These are phyloP conservation scores for Nephotettix cincticeps DNA, from an alignment of 1,140 invertebrate species.

Conservation along the genomic window DNA sequence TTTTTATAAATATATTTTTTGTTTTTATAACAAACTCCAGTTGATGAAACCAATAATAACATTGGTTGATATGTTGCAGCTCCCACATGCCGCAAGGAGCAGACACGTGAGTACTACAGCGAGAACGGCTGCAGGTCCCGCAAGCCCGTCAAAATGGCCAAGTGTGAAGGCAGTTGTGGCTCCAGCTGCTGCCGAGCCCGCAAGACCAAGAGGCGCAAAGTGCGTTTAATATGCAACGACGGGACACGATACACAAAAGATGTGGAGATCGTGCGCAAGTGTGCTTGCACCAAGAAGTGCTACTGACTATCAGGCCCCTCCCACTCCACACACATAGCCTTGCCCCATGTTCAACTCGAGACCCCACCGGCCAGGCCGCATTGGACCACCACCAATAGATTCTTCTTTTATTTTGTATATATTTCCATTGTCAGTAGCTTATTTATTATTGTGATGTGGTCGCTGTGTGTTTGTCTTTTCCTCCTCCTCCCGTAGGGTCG, in stretches of 20 bases:
- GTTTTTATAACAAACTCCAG: no score
- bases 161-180: constrained; percentile 71
- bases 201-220: constrained; percentile 89
- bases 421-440: constrained; percentile 40
- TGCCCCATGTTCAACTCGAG: constrained; percentile 32
- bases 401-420: constrained; percentile 41
- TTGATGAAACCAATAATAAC: no score
- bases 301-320: constrained; percentile 54
- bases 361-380: constrained; percentile 8
- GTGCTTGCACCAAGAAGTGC: constrained; percentile 82
- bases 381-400: constrained; percentile 28
- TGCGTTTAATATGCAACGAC: constrained; percentile 89
- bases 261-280: constrained; percentile 94
- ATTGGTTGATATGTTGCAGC: constrained; percentile 46
- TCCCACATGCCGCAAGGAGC: constrained; percentile 84
- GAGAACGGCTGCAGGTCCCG: constrained; percentile 87
- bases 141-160: constrained; percentile 85
- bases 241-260: constrained; percentile 93
- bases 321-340: constrained; percentile 30
- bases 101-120: constrained; percentile 84
- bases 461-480: constrained; percentile 48
- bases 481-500: constrained; percentile 27
- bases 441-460: constrained; percentile 42
- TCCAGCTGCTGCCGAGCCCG: constrained; percentile 83
- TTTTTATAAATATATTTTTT: no score